Evolutionary conservation across 2,797 vertebrate genomes (phyloP).

Genomic region (Molossus alvarezi): DNA sequence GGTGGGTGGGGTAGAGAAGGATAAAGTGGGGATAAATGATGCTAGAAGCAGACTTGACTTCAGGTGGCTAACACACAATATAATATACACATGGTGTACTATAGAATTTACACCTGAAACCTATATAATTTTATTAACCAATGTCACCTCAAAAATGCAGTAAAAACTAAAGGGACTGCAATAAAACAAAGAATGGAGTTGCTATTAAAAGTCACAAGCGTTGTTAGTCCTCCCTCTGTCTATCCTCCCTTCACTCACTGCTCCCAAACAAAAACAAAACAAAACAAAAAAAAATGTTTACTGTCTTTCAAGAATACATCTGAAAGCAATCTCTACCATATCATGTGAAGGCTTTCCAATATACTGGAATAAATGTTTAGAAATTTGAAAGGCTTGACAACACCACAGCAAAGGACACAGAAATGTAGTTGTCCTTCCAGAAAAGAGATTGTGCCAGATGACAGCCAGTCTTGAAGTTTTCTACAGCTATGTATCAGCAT

Average conservation of each 20-base stretch:
- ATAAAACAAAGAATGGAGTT: background rate
- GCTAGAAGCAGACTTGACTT: background rate
- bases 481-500: background rate
- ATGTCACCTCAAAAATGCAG: background rate
- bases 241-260: background rate
- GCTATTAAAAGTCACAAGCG: background rate
- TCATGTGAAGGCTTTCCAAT: background rate
- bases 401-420: background rate
- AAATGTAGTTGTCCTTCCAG: background rate
- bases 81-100: background rate
- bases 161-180: background rate
- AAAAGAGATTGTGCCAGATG: background rate
- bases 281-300: background rate
- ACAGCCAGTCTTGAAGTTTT: background rate
- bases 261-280: background rate
- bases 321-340: background rate
- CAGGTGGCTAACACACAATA: background rate
- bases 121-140: background rate
- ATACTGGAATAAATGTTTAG: background rate
- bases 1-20: too few relatives aligned
- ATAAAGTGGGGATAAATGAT: background rate
- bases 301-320: background rate
- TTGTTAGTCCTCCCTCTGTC: background rate
- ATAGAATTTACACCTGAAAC: background rate
- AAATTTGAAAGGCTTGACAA: slow-evolving; percentile 44